phyloP scores from a whole-genome alignment of 2,888 invertebrate genomes.

The Tetragonisca angustula region DNA sequence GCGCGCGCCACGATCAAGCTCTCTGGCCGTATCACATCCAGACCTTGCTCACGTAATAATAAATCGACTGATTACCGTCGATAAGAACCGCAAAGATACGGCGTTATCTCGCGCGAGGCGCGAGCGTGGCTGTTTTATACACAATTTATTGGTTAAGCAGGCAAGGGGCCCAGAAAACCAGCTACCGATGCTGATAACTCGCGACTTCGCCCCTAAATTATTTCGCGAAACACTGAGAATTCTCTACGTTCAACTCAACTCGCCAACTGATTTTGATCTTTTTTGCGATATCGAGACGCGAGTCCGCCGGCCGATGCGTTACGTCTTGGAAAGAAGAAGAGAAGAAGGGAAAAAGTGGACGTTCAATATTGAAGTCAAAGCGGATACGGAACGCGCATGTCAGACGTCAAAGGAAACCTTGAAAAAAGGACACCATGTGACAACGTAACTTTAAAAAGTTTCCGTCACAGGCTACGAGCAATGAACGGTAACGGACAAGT shows the following conservation, averaged over 20 bases:
- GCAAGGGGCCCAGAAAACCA: slow-evolving; percentile 69
- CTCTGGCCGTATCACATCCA: slow-evolving; percentile 65
- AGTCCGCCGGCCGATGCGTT: neutral
- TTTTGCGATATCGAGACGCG: too few species aligned
- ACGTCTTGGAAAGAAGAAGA: neutral
- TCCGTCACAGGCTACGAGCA: slow-evolving; percentile 29
- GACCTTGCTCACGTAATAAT: slow-evolving; percentile 73
- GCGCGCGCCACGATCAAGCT: slow-evolving; percentile 65
- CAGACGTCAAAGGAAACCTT: slow-evolving; percentile 31
- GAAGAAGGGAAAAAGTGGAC: neutral
- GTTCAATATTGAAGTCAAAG: slow-evolving; percentile 11
- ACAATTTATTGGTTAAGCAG: slow-evolving; percentile 78
- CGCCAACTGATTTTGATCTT: neutral
- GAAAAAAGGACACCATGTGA: slow-evolving; percentile 33
- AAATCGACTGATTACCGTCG: slow-evolving; percentile 81
- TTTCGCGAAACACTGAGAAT: neutral
- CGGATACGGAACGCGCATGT: slow-evolving; percentile 21
- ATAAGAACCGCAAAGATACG: slow-evolving; percentile 80
- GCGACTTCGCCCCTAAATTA: neutral
- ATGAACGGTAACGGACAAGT: slow-evolving; percentile 46
- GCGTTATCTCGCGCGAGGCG: slow-evolving; percentile 72
- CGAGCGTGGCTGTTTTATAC: slow-evolving; percentile 73
- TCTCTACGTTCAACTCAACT: neutral
- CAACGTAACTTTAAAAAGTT: slow-evolving; percentile 50
- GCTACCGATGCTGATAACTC: slow-evolving; percentile 31